Base-by-base conservation (phyloP, 2,888 invertebrate genomes). In the Callinectes sapidus region DNA sequence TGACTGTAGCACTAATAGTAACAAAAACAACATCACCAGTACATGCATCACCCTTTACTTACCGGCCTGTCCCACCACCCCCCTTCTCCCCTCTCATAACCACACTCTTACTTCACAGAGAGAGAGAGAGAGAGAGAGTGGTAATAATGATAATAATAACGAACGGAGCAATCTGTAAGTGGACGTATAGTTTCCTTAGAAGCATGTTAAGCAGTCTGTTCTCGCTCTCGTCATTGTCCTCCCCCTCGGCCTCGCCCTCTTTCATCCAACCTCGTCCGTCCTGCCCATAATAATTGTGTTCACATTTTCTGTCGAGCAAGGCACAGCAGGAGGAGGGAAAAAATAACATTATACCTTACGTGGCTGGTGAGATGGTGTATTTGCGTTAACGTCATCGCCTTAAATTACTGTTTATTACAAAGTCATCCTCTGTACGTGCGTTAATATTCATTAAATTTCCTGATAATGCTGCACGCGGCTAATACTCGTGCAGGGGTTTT, bases 111-210 rank as follows among this genome's bases (percentile, higher is more conserved):
- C 55, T 5, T 55, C 18, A 55, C 14, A 87, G 87, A 87, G 87
- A 87, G 87, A 87, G 87, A 87, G 87, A 87, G 87, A 87, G 87
- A 87, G 87, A 87, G 87, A 87, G 87, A 87, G 87, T 42, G 87
- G 42, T 16, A 87, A 32, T 28, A 42, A 86, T 35, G 14, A 28
- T n/a, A 18, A 42, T 18, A n/a, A 48, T 48, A 28, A 87, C 23
- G 61, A 61, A 61, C 5, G 61, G 13, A 14, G 61, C 61, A 61
- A 61, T 61, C 18, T 61, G 10, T 10, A 61, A 23, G 13, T 61
- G 61, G 61, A 48, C 28, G 87, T n/a, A 87, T 54, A 55, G 55
- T 54, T 61, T 89, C 89, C 89, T 86, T 23, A 35, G 39, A 42
- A 39, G 48, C 48, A 86, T 86, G 86, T 86, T 14, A 42, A 39